These are phyloP conservation scores for Heterotis niloticus DNA, from an alignment of 2,113 vertebrate genomes.

Conservation along the genomic window DNA sequence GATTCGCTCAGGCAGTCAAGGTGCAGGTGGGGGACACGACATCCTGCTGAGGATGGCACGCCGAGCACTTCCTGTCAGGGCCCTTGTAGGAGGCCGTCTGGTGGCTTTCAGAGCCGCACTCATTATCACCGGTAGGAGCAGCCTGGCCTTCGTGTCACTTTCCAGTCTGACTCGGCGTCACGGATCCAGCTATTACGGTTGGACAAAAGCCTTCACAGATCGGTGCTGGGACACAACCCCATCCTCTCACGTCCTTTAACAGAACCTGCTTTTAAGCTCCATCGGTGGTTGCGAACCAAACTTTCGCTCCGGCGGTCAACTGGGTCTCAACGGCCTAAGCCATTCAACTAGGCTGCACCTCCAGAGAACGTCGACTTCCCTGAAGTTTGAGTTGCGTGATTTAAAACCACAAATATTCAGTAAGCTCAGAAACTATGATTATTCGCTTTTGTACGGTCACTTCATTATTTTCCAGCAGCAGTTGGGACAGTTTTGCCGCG, in stretches of 20 bases:
- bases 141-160: too few relatives aligned
- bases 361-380: background rate
- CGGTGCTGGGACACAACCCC: background rate
- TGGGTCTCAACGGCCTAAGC: too few relatives aligned
- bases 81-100: background rate
- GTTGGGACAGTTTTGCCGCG: background rate
- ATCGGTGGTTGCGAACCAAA: too few relatives aligned
- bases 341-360: background rate
- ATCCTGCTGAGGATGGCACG: background rate
- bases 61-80: background rate
- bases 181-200: background rate
- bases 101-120: background rate
- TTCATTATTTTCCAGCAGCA: background rate
- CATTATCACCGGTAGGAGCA: background rate
- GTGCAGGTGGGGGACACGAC: conserved; percentile 18
- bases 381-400: background rate
- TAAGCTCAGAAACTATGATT: background rate
- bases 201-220: background rate
- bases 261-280: background rate
- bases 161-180: too few relatives aligned
- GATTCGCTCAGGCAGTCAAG: background rate
- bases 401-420: background rate
- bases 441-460: background rate
- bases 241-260: background rate
- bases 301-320: too few relatives aligned